Percentiles rank a stretch among this genome's conserved stretches.
Evolutionary conservation across 2,797 vertebrate genomes (phyloP).

Genomic region (Ctenopoma kingsleyae): DNA sequence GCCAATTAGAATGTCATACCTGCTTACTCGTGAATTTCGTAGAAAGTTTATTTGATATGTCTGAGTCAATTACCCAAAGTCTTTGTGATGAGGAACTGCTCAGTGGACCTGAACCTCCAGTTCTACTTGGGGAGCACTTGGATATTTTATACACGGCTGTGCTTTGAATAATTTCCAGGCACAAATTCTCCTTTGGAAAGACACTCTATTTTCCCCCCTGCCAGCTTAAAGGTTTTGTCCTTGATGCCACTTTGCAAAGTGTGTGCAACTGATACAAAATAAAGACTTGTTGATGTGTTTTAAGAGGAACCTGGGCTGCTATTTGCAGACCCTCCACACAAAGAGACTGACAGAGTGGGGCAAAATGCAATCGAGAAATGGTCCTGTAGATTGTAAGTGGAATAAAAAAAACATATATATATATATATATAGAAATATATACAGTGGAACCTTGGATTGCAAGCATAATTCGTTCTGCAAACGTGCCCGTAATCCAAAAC

Average conservation of each 20-base stretch:
- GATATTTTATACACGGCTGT: constrained; percentile 83
- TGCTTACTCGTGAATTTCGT: constrained; percentile 90
- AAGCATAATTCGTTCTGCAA: too few species aligned
- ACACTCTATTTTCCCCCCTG: constrained; percentile 82
- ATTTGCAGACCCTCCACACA: constrained; percentile 24
- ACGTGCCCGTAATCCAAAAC: too few species aligned
- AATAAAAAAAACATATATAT: neutral
- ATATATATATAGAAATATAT: too few species aligned
- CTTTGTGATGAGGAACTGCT: constrained; percentile 90
- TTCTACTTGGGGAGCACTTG: constrained; percentile 84
- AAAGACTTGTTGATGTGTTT: constrained; percentile 54
- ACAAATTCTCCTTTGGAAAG: constrained; percentile 79
- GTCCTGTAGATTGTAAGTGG: constrained; percentile 36
- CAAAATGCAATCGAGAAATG: neutral
- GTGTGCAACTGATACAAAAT: constrained; percentile 68
- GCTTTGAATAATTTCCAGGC: constrained; percentile 89
- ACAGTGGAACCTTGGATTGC: too few species aligned
- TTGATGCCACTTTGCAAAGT: constrained; percentile 88
- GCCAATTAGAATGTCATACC: constrained; percentile 93
- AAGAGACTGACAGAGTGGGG: constrained; percentile 25
- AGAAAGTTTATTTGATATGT: constrained; percentile 91
- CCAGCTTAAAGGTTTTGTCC: constrained; percentile 84
- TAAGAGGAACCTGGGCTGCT: constrained; percentile 25
- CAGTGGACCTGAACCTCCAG: constrained; percentile 82
- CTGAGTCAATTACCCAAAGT: constrained; percentile 91